Conservation (phyloP, 1,140 invertebrate species). For the Meloidogyne floridensis region DNA sequence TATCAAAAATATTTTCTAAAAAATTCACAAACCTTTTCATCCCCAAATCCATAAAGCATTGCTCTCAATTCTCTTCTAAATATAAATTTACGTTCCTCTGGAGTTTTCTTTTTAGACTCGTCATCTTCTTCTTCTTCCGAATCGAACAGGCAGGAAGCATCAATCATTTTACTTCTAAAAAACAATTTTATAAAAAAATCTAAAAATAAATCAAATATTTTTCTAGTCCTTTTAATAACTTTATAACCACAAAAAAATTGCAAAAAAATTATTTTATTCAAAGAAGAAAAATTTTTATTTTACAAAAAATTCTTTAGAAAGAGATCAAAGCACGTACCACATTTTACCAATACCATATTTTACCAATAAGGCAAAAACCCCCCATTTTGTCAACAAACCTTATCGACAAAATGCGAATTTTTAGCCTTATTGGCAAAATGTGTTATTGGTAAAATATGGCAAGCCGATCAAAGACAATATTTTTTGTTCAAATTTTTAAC, state of each 20-base stretch:
- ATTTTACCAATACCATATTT: too few relatives aligned
- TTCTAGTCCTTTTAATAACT: background rate
- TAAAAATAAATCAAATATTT: background rate
- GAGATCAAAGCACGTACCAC: too few relatives aligned
- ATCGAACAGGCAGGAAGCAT: constrained; percentile 38
- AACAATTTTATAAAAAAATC: background rate
- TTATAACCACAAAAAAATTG: background rate
- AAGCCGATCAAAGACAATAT: too few relatives aligned
- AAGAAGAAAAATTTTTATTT: background rate
- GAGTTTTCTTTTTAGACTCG: constrained; percentile 43
- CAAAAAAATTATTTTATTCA: too few relatives aligned
- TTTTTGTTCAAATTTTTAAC: too few relatives aligned
- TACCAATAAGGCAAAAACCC: too few relatives aligned
- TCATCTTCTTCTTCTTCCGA: constrained; percentile 46
- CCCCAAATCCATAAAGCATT: constrained; percentile 99
- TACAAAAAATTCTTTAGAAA: background rate
- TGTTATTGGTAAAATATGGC: too few relatives aligned
- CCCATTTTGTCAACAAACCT: too few relatives aligned
- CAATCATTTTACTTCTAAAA: constrained; percentile 24
- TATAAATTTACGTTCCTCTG: constrained; percentile 46
- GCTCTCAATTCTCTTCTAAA: constrained; percentile 74
- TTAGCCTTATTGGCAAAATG: too few relatives aligned
- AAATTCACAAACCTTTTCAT: constrained; percentile 72
- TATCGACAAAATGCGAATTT: too few relatives aligned
- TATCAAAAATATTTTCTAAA: background rate